Evolutionary conservation across 2,888 invertebrate genomes (phyloP), one percentile per base, ranked within the genome.

Genomic region (Trachelus troglodyta): DNA sequence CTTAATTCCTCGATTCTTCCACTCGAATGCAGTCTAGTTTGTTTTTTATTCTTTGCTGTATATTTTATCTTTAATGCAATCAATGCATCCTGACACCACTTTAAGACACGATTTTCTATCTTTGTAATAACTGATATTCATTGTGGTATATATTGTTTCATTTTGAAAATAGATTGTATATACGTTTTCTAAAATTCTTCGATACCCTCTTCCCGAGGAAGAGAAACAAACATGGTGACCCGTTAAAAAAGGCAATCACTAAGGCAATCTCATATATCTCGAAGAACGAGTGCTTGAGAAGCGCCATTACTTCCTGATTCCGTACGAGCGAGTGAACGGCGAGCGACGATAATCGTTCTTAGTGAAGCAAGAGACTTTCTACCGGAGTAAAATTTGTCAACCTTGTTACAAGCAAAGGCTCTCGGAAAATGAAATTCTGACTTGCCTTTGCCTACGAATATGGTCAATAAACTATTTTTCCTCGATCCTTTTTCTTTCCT

Each of bases 1-100:
- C 88, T 89, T 85, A 85, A 88, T 89, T 84, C 82, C 78, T 56
- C 12, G 76, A 76, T 31, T 71, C 71, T 71, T 56, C 2, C 56
- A 23, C 56, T 56, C 9, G 56, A 9, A 23, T 56, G 56, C 56
- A 23, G 9, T 9, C 15, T 23, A 2, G 23, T 23, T 56, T 9
- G 23, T 56, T 56, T 56, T 56, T 56, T 56, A 56, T 56, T 56
- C 23, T 56, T 23, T 12, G 37, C 12, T 23, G 15, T 23, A 56
- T 23, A 9, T 56, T 56, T 23, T 23, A 56, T 9, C 1, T 56
- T 56, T 2, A 56, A 9, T 9, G 9, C 56, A 2, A 23, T 23
- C 9, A 9, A 23, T 23, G 9, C 40, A 9, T 23, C 6, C 0
- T 23, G 56, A 56, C 2, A 9, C 2, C 9, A 9, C 9, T 23